phyloP scores from a whole-genome alignment of 2,113 vertebrate species.

The Aegotheles bennettii region DNA sequence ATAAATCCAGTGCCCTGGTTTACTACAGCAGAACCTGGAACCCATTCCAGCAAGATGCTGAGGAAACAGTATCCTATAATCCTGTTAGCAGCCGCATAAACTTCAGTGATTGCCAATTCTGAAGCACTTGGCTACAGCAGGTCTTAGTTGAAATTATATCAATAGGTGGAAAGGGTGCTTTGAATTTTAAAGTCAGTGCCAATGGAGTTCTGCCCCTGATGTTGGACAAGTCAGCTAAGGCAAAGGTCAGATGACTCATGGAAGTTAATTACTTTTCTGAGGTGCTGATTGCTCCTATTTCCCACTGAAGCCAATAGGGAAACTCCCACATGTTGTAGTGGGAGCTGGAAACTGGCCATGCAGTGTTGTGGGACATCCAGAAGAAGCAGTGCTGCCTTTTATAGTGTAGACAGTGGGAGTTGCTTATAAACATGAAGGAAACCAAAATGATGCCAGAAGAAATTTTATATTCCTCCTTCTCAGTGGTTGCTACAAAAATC shows the following conservation, averaged over 20 bases:
- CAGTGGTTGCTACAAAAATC: constrained; percentile 7
- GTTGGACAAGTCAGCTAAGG: constrained; percentile 1
- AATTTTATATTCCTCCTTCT: constrained; percentile 20
- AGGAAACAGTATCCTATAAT: not conserved
- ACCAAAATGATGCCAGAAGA: not conserved
- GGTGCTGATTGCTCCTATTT: not conserved
- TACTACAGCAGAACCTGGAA: not conserved
- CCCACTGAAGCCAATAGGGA: constrained; percentile 2
- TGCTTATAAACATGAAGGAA: constrained; percentile 37
- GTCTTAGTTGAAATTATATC: not conserved
- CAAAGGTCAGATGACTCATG: constrained; percentile 4
- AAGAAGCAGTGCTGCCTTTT: not conserved
- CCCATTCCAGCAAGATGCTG: not conserved
- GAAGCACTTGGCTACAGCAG: not conserved
- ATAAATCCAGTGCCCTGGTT: not conserved
- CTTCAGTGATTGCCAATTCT: not conserved
- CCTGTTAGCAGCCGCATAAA: not conserved
- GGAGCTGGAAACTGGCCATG: constrained; percentile 22
- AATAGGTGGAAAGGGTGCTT: not conserved
- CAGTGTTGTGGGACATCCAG: not conserved
- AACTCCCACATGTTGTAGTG: not conserved
- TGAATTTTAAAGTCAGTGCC: not conserved
- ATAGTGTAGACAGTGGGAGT: constrained; percentile 33
- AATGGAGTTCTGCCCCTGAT: not conserved
- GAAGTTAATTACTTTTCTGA: constrained; percentile 51